Base-by-base conservation (phyloP, 2,888 invertebrate species). In the Xanthorhoe designata region DNA sequence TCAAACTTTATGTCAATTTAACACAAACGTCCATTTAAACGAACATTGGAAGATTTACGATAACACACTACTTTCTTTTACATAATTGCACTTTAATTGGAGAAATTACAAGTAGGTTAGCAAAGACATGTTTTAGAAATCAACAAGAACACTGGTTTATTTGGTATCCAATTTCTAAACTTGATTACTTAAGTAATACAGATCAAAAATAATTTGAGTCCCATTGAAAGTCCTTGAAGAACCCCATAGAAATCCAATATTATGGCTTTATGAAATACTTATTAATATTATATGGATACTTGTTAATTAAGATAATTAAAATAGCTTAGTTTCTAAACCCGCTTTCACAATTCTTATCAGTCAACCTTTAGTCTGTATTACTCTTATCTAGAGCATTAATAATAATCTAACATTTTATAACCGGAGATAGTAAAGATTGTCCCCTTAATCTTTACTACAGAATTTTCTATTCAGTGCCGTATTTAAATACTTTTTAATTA, bases 381-480 rank as follows among this genome's bases (percentile, higher is more conserved):
- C 65, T 64, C 60, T 70, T 71, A 72, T 74, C 70, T 55, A 55
- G 66, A 59, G 57, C 58, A 47, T 68, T 50, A 61, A 49, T 3
- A 49, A 47, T 58, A 65, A 64, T 66, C 69, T 61, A 32, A 32
- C 18, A 61, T 61, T 66, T 32, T 52, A 9, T 54, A 66, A 52
- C 17, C 24, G 60, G 49, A 19, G 60, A 66, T 68, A 68, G 53
- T 66, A 17, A 64, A 69, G 62, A 71, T 65, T 71, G 62, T 38
- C n/a, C 9, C 49, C 13, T 56, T 68, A 67, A 72, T 69, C 66
- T 69, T 47, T 58, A 64, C 53, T 42, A 51, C 6, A 45, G 29
- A 66, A 66, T 49, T 49, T 66, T 66, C 57, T 61, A 55, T 29
- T 15, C 15, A 6, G 6, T 17, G 29, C 19, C 38, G 17, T 42